These are phyloP conservation scores for Micoletzkya japonica DNA, from an alignment of 2,888 invertebrate species.

Conservation along the genomic window DNA sequence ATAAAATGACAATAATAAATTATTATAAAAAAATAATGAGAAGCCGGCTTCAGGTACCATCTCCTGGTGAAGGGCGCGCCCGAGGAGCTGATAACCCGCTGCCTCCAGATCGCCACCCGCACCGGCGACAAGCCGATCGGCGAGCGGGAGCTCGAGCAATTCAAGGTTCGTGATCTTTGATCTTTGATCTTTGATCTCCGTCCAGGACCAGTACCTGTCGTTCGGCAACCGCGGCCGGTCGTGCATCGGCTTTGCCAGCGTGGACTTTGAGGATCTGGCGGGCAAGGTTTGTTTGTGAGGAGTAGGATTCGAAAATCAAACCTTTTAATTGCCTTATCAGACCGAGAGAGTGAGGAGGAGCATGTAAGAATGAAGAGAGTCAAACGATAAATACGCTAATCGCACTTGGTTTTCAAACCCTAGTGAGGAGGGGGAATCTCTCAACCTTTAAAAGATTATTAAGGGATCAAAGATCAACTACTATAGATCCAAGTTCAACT, in stretches of 20 bases:
- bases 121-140: constrained; percentile 25
- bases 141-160: constrained; percentile 21
- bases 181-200: neutral
- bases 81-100: constrained; percentile 31
- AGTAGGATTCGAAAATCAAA: no score
- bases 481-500: no score
- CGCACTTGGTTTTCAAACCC: no score
- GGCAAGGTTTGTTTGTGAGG: constrained; percentile 33
- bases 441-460: no score
- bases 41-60: constrained; percentile 32
- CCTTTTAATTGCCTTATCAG: no score
- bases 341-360: no score
- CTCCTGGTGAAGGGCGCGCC: constrained; percentile 37
- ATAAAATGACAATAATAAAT: no score
- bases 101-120: constrained; percentile 29
- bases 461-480: no score
- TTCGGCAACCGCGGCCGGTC: constrained; percentile 36
- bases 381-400: no score
- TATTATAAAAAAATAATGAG: no score
- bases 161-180: constrained; percentile 18
- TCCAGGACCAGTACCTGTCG: constrained; percentile 39
- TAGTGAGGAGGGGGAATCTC: no score
- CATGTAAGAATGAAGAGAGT: no score
- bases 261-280: constrained; percentile 37
- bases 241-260: constrained; percentile 42